phyloP scores from a whole-genome alignment of 2,797 vertebrate genomes.

The Prionace glauca region DNA sequence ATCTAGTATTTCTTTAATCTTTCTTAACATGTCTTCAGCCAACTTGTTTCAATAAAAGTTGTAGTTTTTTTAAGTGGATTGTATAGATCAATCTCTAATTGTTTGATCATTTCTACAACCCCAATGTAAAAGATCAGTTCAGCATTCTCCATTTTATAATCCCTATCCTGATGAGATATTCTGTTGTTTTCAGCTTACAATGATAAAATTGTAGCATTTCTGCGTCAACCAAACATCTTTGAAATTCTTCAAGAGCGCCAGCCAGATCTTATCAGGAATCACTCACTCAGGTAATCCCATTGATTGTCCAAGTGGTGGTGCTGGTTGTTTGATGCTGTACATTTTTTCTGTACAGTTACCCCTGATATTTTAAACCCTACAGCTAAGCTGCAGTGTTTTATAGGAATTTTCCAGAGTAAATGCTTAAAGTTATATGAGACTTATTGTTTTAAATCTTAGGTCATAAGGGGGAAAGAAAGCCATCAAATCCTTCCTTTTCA shows the following conservation, averaged over 20 bases:
- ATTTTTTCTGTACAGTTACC: constrained; percentile 5
- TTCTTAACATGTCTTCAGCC: constrained; percentile 40
- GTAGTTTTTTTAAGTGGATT: constrained; percentile 43
- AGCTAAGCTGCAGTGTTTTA: too few relatives aligned
- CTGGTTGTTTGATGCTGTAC: constrained; percentile 28
- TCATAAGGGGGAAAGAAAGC: not conserved
- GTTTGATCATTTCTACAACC: constrained; percentile 40
- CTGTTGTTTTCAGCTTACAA: constrained; percentile 77
- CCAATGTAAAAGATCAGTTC: constrained; percentile 25
- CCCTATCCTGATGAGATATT: constrained; percentile 39
- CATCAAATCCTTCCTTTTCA: not conserved
- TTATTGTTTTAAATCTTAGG: not conserved
- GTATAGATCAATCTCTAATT: constrained; percentile 44
- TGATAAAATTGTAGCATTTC: constrained; percentile 96
- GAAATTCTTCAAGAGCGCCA: constrained; percentile 95
- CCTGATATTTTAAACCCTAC: not conserved
- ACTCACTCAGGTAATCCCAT: constrained; percentile 79
- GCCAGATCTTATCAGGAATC: constrained; percentile 88
- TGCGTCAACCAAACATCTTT: constrained; percentile 91
- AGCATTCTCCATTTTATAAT: constrained; percentile 2
- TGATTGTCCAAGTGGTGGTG: constrained; percentile 33
- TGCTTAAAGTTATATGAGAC: not conserved
- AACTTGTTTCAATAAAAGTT: constrained; percentile 42
- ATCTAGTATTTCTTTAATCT: not conserved
- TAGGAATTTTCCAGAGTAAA: not conserved